Base-by-base conservation (phyloP, 2,113 vertebrate genomes). In the Globicephala melas region DNA sequence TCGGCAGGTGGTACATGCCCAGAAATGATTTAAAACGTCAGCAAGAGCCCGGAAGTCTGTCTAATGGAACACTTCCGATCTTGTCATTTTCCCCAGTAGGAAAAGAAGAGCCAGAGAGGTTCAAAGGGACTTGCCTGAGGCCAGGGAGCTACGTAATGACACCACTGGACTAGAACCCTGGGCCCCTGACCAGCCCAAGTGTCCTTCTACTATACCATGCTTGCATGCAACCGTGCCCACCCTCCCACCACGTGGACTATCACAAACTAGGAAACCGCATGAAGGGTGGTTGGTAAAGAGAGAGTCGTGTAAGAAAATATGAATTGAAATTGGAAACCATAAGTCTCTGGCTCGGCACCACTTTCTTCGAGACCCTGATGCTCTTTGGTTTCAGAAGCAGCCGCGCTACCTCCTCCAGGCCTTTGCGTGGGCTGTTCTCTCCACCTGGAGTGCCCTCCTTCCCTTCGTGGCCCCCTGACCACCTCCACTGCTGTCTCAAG, bases 211-310 rank as follows among this genome's bases (percentile, higher is more conserved):
- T 1, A 6, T 1, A 38, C 38, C 23, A 4, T 0, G 18, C 71
- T 1, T 31, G 3, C 58, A 4, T 9, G 3, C 0, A 3, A 0
- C 5, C 5, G 8, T 26, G 14, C 21, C 76, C 18, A n/a, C 53
- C 62, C 38, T 33, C 20, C 83, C 20, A 47, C 25, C 60, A 14
- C 0, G 0, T 3, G 67, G 13, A 5, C 33, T 31, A 62, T 21
- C 41, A 7, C 23, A 70, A 23, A 36, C 50, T 74, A 21, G 28
- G 86, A 74, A 58, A 31, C 3, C 25, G 53, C 7, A 12, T 13
- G 36, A 26, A 6, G 71, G 53, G 47, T 58, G 77, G 33, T 25
- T 15, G 53, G 33, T 80, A 12, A 76, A 68, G 71, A 81, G 12
- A 58, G 31, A 91, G 55, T 17, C 14, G 55, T 0, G 4, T 0